Conservation (phyloP, 2,888 invertebrate species). For the Eupithecia pulchellata region DNA sequence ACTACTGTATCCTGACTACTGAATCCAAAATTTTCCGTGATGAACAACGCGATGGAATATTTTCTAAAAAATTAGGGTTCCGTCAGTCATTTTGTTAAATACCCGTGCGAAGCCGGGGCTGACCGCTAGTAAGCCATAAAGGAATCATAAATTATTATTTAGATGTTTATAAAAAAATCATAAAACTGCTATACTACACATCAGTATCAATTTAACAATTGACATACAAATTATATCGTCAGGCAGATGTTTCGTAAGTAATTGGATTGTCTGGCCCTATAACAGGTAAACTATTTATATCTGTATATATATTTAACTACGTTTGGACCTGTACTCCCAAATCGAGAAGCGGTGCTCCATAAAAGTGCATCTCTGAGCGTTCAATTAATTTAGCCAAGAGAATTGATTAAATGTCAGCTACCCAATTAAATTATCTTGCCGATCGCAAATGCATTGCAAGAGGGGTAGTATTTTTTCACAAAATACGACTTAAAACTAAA, state of each 20-base stretch:
- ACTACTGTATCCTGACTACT: too few relatives aligned
- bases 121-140: too few relatives aligned
- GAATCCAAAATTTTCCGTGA: too few relatives aligned
- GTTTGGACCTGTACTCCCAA: constrained; percentile 46
- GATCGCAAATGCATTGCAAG: constrained; percentile 60
- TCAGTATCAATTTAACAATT: constrained; percentile 12
- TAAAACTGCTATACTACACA: constrained; percentile 9
- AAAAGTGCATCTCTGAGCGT: constrained; percentile 73
- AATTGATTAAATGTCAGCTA: constrained; percentile 82
- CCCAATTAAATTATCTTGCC: constrained; percentile 78
- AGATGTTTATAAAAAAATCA: too few relatives aligned
- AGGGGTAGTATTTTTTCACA: too few relatives aligned
- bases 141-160: too few relatives aligned
- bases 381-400: constrained; percentile 80
- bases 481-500: too few relatives aligned
- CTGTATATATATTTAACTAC: constrained; percentile 2
- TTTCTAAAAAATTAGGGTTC: too few relatives aligned
- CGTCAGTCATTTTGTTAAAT: too few relatives aligned
- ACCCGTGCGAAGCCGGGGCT: too few relatives aligned
- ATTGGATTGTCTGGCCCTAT: constrained; percentile 35
- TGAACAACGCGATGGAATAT: too few relatives aligned
- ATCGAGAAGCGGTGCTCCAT: constrained; percentile 61
- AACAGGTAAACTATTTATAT: constrained; percentile 21
- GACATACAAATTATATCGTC: constrained; percentile 26
- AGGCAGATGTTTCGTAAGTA: constrained; percentile 34